Conservation (phyloP, 1,140 invertebrate genomes). For the Philopotamus ludificatus region DNA sequence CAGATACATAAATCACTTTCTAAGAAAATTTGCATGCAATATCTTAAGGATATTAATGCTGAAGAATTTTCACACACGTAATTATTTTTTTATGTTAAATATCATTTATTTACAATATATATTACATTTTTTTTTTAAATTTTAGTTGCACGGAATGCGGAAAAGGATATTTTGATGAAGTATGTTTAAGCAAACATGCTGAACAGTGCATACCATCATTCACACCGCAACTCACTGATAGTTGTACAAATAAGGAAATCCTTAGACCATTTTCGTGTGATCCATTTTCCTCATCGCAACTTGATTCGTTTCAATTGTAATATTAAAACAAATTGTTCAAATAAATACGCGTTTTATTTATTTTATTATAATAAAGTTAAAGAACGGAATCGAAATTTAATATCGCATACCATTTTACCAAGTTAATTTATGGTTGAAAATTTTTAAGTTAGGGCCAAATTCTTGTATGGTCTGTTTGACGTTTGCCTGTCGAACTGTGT, state of each 20-base stretch:
- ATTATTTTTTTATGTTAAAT: background rate
- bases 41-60: background rate
- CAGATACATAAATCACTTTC: background rate
- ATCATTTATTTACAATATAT: constrained; percentile 15
- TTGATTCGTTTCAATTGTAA: no score
- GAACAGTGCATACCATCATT: constrained; percentile 13
- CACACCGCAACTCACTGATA: background rate
- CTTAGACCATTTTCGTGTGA: no score
- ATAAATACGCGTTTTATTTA: no score
- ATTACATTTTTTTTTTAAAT: constrained; percentile 7
- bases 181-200: constrained; percentile 22
- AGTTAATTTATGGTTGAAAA: no score
- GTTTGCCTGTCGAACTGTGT: no score
- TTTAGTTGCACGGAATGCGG: constrained; percentile 31
- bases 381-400: no score
- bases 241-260: background rate
- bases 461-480: no score
- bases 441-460: no score
- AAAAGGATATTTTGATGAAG: constrained; percentile 25
- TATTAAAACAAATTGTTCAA: no score
- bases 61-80: constrained; percentile 30
- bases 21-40: constrained; percentile 1
- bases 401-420: no score
- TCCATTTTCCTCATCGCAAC: no score
- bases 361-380: no score